Evolutionary conservation across 2,888 invertebrate genomes (phyloP).

Genomic region (Pemphredon lugubris): DNA sequence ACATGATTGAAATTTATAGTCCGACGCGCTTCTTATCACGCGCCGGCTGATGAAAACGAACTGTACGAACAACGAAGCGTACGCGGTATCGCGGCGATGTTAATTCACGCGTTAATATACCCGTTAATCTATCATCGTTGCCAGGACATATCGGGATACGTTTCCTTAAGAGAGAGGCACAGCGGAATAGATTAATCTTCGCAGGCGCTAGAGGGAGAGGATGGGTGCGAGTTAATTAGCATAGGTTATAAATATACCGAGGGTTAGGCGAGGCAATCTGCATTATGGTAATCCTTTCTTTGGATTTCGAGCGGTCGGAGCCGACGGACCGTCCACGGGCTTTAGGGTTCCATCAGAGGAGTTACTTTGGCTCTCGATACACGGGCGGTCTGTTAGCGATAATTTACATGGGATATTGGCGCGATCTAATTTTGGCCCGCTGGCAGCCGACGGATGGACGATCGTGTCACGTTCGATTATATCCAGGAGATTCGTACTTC

Average conservation of each 20-base stretch:
- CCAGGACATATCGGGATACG: conserved; percentile 1
- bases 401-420: conserved; percentile 63
- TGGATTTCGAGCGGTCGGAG: conserved; percentile 18
- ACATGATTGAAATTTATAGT: too few relatives aligned
- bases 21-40: too few relatives aligned
- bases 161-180: not conserved
- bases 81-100: too few relatives aligned
- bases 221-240: conserved; percentile 45
- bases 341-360: not conserved
- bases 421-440: conserved; percentile 62
- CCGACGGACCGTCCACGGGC: not conserved
- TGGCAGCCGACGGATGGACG: conserved; percentile 48
- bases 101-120: not conserved
- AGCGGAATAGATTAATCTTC: conserved; percentile 32
- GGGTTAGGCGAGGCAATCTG: conserved; percentile 35
- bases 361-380: conserved; percentile 33
- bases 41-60: too few relatives aligned
- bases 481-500: conserved; percentile 28
- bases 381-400: conserved; percentile 52
- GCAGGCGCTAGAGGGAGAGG: not conserved
- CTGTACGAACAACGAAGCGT: too few relatives aligned
- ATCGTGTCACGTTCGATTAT: conserved; percentile 63
- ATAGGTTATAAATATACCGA: conserved; percentile 34
- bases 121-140: not conserved
- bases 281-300: conserved; percentile 37